phyloP scores from a whole-genome alignment of 2,797 vertebrate species.

The Halcyon smyrnensis region DNA sequence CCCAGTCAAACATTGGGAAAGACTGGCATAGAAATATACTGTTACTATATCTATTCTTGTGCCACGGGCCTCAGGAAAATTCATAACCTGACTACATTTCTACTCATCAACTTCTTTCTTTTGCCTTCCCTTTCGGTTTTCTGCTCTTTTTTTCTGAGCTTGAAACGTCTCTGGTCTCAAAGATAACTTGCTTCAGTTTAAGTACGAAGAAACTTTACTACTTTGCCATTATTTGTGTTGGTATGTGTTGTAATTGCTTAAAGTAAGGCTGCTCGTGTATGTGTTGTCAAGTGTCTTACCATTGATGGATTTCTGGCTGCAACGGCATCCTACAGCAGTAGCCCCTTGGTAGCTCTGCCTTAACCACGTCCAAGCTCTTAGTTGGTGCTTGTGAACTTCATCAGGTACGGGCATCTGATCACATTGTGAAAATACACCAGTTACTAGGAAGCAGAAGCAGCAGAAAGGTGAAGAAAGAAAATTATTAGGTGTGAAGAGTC shows the following conservation, averaged over 20 bases:
- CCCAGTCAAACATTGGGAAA: too few relatives aligned
- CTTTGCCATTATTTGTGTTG: not conserved
- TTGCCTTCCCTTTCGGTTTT: too few relatives aligned
- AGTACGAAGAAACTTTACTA: not conserved
- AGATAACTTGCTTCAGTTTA: not conserved
- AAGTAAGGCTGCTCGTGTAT: not conserved
- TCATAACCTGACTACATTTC: too few relatives aligned
- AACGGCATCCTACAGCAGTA: not conserved
- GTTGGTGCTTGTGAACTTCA: not conserved
- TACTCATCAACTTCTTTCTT: too few relatives aligned
- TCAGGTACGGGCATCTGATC: not conserved
- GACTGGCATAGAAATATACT: too few relatives aligned
- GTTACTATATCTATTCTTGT: too few relatives aligned
- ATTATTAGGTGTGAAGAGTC: not conserved
- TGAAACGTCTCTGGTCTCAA: not conserved
- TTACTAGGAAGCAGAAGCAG: not conserved
- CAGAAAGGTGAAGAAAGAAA: not conserved
- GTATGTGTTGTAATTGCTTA: too few relatives aligned
- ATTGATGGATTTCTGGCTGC: not conserved
- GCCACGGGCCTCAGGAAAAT: too few relatives aligned
- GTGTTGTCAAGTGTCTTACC: not conserved
- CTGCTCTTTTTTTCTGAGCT: too few relatives aligned
- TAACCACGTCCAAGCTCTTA: not conserved
- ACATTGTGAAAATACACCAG: not conserved
- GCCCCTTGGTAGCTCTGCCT: not conserved